phyloP scores from a whole-genome alignment of 2,113 vertebrate genomes.

The Hyperopisus bebe region DNA sequence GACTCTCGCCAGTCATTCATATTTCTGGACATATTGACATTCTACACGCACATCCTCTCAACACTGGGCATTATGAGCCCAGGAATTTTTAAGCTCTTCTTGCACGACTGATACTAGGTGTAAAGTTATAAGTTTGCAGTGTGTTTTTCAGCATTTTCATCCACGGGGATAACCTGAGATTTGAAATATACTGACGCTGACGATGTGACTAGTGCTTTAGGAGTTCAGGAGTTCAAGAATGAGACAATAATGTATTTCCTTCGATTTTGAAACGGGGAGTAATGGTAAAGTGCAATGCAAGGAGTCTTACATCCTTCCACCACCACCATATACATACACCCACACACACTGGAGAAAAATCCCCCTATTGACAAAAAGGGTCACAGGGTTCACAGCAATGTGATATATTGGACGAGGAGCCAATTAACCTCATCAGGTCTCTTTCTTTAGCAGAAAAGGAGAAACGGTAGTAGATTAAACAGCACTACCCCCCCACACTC shows the following conservation, averaged over 20 bases:
- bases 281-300: constrained; percentile 7
- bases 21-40: background rate
- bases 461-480: constrained; percentile 66
- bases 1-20: background rate
- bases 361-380: constrained; percentile 72
- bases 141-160: background rate
- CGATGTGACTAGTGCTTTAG: background rate
- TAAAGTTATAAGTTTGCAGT: background rate
- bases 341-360: constrained; percentile 63
- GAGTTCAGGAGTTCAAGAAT: background rate
- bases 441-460: constrained; percentile 70
- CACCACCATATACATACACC: constrained; percentile 43
- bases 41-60: background rate
- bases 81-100: background rate
- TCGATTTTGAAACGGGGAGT: background rate
- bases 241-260: background rate
- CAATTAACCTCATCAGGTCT: constrained; percentile 78
- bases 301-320: constrained; percentile 25
- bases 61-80: background rate
- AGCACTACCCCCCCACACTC: constrained; percentile 52
- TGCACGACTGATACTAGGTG: background rate
- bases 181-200: background rate
- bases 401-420: constrained; percentile 78
- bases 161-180: background rate
- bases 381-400: constrained; percentile 78